Conservation (phyloP, 2,888 invertebrate species). For the Nephrotoma appendiculata region DNA sequence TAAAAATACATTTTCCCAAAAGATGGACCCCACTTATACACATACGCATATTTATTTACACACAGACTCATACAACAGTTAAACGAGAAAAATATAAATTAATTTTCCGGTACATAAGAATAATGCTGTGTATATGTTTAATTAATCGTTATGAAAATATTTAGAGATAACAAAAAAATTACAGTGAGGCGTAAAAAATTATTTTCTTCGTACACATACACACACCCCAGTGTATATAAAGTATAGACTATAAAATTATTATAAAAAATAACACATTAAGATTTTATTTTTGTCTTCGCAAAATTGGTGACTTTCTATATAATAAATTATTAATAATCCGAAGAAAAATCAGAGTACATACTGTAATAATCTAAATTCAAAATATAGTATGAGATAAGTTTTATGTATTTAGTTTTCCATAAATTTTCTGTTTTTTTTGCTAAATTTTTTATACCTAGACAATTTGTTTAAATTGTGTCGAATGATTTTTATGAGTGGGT, state of each 20-base stretch:
- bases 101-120: not conserved
- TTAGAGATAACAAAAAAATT: not conserved
- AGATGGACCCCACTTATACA: not conserved
- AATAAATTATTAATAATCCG: not conserved
- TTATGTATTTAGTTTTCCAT: not conserved
- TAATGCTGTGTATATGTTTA: not conserved
- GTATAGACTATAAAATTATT: not conserved
- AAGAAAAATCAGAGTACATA: too few relatives aligned
- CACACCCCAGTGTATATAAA: not conserved
- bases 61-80: not conserved
- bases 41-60: not conserved
- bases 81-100: not conserved
- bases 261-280: not conserved
- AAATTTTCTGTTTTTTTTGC: not conserved
- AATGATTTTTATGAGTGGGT: not conserved
- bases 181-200: not conserved
- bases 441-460: not conserved
- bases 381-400: not conserved
- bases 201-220: not conserved
- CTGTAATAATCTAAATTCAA: not conserved
- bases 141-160: not conserved
- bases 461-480: not conserved
- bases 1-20: not conserved
- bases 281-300: not conserved
- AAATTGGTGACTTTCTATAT: not conserved